Evolutionary conservation across 2,888 invertebrate genomes (phyloP).

Genomic region (Cryptophagus acutangulus): DNA sequence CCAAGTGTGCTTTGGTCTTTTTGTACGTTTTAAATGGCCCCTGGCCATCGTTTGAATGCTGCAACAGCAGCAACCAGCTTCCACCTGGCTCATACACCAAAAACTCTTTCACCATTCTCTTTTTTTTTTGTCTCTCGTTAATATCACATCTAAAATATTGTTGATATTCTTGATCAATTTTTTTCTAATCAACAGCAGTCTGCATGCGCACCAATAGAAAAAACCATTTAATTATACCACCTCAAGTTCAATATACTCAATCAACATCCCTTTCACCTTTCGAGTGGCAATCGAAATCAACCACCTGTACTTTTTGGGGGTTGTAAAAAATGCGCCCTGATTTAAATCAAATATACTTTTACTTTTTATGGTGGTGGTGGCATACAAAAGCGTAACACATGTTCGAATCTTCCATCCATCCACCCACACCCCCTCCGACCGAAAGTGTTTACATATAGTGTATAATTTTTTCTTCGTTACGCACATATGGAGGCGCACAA

Average conservation of each 20-base stretch:
- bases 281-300: conserved; percentile 22
- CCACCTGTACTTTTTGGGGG: conserved; percentile 34
- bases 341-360: conserved; percentile 16
- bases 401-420: conserved; percentile 26
- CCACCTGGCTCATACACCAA: no score
- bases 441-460: conserved; percentile 29
- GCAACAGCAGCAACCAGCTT: no score
- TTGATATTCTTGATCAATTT: no score
- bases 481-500: no score
- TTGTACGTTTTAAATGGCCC: no score
- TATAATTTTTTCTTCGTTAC: conserved; percentile 20
- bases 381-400: conserved; percentile 29
- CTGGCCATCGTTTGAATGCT: no score
- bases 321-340: conserved; percentile 26
- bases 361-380: conserved; percentile 15
- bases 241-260: not conserved
- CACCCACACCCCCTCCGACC: conserved; percentile 25
- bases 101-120: not conserved
- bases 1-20: no score
- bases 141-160: no score
- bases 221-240: conserved; percentile 15
- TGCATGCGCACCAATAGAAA: conserved; percentile 15
- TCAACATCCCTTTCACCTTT: conserved; percentile 2
- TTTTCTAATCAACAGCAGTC: conserved; percentile 1
- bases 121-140: not conserved